Percentiles rank a stretch among this genome's conserved stretches.
These are phyloP conservation scores for Protonibea diacanthus DNA, from an alignment of 2,797 vertebrate species.

Conservation along the genomic window DNA sequence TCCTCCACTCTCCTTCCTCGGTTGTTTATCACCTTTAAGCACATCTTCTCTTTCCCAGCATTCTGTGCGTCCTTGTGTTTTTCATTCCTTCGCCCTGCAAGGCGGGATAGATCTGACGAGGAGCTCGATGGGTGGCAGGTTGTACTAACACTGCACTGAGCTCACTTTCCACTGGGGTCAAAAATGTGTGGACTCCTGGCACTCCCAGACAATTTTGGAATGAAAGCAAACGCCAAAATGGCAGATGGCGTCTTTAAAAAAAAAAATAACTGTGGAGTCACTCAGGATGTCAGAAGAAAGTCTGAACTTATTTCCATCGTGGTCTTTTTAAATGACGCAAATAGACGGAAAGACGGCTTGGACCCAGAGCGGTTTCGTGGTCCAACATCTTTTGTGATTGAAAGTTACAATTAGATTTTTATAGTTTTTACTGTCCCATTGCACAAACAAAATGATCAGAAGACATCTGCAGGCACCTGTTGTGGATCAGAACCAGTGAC, in stretches of 20 bases:
- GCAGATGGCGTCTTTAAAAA: background rate
- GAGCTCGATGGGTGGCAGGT: constrained; percentile 46
- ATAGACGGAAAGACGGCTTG: constrained; percentile 11
- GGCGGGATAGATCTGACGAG: constrained; percentile 40
- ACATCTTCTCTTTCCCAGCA: constrained; percentile 30
- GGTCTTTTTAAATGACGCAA: constrained; percentile 5
- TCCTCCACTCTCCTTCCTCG: background rate
- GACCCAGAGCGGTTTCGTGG: constrained; percentile 5
- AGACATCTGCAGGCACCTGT: constrained; percentile 28
- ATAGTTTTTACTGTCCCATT: constrained; percentile 10
- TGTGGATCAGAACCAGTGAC: constrained; percentile 29
- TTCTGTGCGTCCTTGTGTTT: constrained; percentile 39
- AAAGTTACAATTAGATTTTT: constrained; percentile 25
- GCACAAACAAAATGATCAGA: constrained; percentile 23
- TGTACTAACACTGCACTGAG: constrained; percentile 29
- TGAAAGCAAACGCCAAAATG: constrained; percentile 7
- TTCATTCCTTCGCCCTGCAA: constrained; percentile 64
- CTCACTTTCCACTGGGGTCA: constrained; percentile 42
- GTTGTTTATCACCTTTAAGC: constrained; percentile 41
- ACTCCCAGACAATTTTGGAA: constrained; percentile 14
- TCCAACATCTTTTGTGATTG: constrained; percentile 13
- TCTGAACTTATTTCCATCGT: constrained; percentile 7
- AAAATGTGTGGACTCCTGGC: constrained; percentile 28
- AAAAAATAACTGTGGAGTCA: background rate
- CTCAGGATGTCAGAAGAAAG: constrained; percentile 7